Conservation (phyloP, 2,797 vertebrate genomes). For the Chiloscyllium punctatum region DNA sequence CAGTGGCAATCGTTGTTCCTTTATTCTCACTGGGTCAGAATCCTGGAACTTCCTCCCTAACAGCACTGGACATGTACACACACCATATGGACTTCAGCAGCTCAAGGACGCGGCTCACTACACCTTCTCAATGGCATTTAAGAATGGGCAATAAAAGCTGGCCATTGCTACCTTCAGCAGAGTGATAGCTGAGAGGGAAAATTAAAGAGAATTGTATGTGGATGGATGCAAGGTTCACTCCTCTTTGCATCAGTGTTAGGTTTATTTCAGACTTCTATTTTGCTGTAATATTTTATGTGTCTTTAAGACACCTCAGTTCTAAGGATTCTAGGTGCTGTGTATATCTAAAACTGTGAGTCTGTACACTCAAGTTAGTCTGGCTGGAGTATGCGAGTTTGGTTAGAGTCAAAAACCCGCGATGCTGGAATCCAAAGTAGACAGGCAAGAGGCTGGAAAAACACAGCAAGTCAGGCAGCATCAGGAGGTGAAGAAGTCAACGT, state of each 20-base stretch:
- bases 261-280: not conserved
- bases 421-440: no score
- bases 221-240: not conserved
- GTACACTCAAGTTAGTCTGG: no score
- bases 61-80: not conserved
- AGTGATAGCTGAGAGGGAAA: not conserved
- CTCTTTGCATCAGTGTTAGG: not conserved
- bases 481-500: no score
- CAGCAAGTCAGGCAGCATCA: no score
- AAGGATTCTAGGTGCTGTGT: no score
- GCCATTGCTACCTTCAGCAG: not conserved
- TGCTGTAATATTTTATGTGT: no score
- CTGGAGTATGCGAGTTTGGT: no score
- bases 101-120: not conserved
- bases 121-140: not conserved
- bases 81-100: not conserved
- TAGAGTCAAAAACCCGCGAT: no score
- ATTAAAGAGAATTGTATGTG: not conserved
- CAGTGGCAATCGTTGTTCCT: not conserved
- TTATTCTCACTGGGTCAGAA: not conserved
- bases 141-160: not conserved
- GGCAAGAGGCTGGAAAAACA: no score
- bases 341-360: no score
- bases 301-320: no score
- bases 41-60: not conserved